Evolutionary conservation across 1,140 invertebrate genomes (phyloP).

Genomic region (Trachymyrmex cornetzi): DNA sequence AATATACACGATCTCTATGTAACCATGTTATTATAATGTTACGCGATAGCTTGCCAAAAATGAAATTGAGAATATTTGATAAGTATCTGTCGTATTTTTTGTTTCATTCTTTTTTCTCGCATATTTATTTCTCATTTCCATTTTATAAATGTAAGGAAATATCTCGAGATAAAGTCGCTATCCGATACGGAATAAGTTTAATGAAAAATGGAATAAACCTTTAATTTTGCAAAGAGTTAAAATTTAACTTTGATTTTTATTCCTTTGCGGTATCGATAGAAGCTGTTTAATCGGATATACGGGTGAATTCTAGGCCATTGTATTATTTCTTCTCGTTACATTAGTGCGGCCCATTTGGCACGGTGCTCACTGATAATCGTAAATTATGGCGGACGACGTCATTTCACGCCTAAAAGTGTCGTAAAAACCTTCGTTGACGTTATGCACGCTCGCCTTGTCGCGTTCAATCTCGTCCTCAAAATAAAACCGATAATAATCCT

Average conservation of each 20-base stretch:
- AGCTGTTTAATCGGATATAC: constrained; percentile 12
- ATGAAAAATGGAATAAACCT: background rate
- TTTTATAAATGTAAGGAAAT: too few species aligned
- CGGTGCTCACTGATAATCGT: background rate
- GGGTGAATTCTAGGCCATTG: background rate
- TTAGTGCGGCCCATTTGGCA: constrained; percentile 45
- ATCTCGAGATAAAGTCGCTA: background rate
- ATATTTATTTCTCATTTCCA: constrained; percentile 1
- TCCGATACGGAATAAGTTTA: background rate
- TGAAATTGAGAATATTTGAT: constrained; percentile 15
- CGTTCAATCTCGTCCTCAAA: constrained; percentile 16
- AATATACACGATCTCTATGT: background rate
- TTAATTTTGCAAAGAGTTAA: background rate
- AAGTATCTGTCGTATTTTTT: background rate
- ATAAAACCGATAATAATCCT: constrained; percentile 28
- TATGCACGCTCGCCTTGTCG: constrained; percentile 7
- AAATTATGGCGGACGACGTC: constrained; percentile 16
- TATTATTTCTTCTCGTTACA: constrained; percentile 23
- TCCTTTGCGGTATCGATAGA: background rate
- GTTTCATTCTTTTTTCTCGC: background rate
- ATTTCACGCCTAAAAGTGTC: constrained; percentile 23
- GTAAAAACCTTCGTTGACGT: constrained; percentile 17
- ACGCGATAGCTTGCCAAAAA: background rate
- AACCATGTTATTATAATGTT: background rate
- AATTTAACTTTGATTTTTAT: background rate